phyloP scores from a whole-genome alignment of 2,888 invertebrate species.

The Morpho helenor region DNA sequence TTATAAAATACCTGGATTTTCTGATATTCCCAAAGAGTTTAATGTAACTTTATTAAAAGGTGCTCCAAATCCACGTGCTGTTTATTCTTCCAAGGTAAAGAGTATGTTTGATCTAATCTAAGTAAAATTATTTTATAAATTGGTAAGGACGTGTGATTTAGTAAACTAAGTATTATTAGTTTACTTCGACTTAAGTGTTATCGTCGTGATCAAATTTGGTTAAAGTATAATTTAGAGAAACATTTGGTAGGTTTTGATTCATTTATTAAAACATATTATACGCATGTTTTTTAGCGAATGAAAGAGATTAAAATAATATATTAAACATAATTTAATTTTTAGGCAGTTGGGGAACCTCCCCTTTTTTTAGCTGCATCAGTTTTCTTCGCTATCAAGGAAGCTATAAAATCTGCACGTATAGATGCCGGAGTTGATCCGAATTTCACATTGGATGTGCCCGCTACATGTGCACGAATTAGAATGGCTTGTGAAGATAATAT shows the following conservation, averaged over 20 bases:
- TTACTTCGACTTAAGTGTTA: too few species aligned
- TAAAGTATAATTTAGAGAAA: too few species aligned
- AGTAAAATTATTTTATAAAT: too few species aligned
- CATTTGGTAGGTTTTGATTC: too few species aligned
- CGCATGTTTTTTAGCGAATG: too few species aligned
- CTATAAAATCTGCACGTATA: slow-evolving; percentile 86
- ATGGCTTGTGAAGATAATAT: slow-evolving; percentile 93
- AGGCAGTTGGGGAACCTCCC: slow-evolving; percentile 98
- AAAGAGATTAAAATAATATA: too few species aligned
- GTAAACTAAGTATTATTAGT: too few species aligned
- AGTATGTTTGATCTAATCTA: too few species aligned
- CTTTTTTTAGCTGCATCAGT: slow-evolving; percentile 91
- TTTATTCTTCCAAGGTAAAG: slow-evolving; percentile 91
- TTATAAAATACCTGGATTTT: slow-evolving; percentile 92
- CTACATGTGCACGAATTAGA: slow-evolving; percentile 92
- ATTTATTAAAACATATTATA: too few species aligned
- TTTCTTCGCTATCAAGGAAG: slow-evolving; percentile 93
- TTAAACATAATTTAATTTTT: slow-evolving; percentile 1
- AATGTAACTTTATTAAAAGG: slow-evolving; percentile 91
- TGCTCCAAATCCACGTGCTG: slow-evolving; percentile 88
- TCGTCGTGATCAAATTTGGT: too few species aligned
- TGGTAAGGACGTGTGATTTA: too few species aligned
- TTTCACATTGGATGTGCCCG: slow-evolving; percentile 88
- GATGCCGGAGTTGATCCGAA: slow-evolving; percentile 80
- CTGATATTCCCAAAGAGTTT: slow-evolving; percentile 90